Conservation (phyloP, 2,113 vertebrate genomes). For the Candoia aspera region DNA sequence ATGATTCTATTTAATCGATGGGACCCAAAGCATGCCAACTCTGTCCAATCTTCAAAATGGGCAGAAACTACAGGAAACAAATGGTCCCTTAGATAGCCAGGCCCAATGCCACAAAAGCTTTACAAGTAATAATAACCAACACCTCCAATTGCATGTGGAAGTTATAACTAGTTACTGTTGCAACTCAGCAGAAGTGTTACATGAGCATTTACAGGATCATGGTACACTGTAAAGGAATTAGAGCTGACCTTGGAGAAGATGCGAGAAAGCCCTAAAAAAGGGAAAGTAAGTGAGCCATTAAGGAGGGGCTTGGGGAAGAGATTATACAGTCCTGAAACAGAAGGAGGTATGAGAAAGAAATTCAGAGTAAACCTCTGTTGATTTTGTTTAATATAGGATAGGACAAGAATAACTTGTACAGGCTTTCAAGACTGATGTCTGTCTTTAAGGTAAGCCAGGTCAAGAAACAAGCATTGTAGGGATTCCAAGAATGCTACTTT, state of each 20-base stretch:
- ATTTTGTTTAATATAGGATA: too few relatives aligned
- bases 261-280: neutral
- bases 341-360: too few relatives aligned
- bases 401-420: too few relatives aligned
- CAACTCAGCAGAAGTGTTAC: neutral
- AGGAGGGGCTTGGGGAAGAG: too few relatives aligned
- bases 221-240: neutral
- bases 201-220: neutral
- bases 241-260: neutral
- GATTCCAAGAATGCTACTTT: too few relatives aligned
- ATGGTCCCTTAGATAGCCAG: neutral
- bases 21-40: neutral
- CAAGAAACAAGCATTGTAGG: too few relatives aligned
- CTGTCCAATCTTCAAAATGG: neutral
- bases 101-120: neutral
- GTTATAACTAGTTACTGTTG: neutral
- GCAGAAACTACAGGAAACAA: neutral
- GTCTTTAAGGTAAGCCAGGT: too few relatives aligned
- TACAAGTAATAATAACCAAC: neutral
- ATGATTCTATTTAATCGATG: neutral
- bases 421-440: too few relatives aligned
- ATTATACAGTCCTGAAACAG: too few relatives aligned
- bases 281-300: neutral
- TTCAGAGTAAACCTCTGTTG: too few relatives aligned
- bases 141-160: neutral